Conservation (phyloP, 1,140 invertebrate species). For the Drosophila sulfurigaster region DNA sequence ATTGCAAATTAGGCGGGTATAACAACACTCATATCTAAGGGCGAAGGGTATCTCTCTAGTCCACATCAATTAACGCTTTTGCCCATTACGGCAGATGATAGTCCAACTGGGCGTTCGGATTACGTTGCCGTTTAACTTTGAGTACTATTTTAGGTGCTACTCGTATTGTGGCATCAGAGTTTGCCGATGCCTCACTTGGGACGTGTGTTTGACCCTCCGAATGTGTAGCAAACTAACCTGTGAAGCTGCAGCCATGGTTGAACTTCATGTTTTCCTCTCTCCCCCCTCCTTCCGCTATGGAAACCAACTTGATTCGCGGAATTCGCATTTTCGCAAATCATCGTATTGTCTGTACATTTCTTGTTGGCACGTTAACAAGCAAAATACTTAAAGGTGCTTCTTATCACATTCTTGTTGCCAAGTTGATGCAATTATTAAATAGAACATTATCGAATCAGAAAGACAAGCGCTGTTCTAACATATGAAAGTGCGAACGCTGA, state of each 20-base stretch:
- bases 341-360: neutral
- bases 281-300: no score
- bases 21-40: neutral
- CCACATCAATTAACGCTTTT: neutral
- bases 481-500: neutral
- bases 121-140: slow-evolving; percentile 26
- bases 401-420: no score
- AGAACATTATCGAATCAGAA: no score
- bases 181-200: neutral
- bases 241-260: slow-evolving; percentile 4
- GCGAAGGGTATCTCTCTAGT: slow-evolving; percentile 1
- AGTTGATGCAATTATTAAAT: no score
- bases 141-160: neutral
- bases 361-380: no score
- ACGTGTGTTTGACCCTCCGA: slow-evolving; percentile 2
- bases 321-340: neutral
- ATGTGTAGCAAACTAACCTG: neutral
- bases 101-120: neutral
- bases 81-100: neutral
- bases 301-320: neutral
- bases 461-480: no score
- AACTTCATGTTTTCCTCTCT: neutral
- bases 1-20: neutral
- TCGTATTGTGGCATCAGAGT: neutral
- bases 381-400: neutral